Percentiles rank a stretch among this genome's conserved stretches.
Conservation (phyloP, 2,888 invertebrate genomes). For the Yponomeuta cagnagella region DNA sequence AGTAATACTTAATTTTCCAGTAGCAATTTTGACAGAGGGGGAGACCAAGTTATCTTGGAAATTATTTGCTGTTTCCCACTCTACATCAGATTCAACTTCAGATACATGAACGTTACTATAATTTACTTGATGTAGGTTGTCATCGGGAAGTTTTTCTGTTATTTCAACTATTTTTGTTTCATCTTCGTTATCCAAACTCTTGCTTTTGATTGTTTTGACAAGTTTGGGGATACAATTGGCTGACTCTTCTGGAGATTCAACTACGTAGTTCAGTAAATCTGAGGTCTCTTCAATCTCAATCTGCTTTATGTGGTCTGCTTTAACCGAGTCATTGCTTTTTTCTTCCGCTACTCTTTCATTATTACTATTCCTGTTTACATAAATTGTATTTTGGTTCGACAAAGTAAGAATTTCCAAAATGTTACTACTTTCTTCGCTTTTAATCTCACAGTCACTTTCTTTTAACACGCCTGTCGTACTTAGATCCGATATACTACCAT, state of each 20-base stretch:
- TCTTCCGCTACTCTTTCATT: conserved; percentile 7
- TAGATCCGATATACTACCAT: background rate
- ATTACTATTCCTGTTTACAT: conserved; percentile 31
- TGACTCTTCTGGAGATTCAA: conserved; percentile 61
- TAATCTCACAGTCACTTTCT: conserved; percentile 16
- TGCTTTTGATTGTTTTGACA: conserved; percentile 52
- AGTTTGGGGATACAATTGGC: conserved; percentile 48
- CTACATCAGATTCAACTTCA: conserved; percentile 79
- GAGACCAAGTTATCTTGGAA: conserved; percentile 35
- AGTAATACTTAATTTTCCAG: conserved; percentile 53
- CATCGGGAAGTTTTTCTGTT: conserved; percentile 34
- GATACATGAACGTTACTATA: conserved; percentile 73
- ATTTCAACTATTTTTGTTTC: conserved; percentile 61
- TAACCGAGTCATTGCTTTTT: background rate
- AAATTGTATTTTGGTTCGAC: background rate
- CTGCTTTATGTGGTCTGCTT: background rate
- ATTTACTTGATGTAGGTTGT: conserved; percentile 52
- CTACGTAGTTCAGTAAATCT: conserved; percentile 40
- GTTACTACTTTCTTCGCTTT: conserved; percentile 17
- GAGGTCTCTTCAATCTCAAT: conserved; percentile 16
- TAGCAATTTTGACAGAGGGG: conserved; percentile 39
- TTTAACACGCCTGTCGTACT: conserved; percentile 2
- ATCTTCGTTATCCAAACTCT: conserved; percentile 68
- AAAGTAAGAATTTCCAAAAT: background rate
- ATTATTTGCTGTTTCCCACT: conserved; percentile 73